Base-by-base conservation (phyloP, 2,797 vertebrate species). In the Crax fasciolata region DNA sequence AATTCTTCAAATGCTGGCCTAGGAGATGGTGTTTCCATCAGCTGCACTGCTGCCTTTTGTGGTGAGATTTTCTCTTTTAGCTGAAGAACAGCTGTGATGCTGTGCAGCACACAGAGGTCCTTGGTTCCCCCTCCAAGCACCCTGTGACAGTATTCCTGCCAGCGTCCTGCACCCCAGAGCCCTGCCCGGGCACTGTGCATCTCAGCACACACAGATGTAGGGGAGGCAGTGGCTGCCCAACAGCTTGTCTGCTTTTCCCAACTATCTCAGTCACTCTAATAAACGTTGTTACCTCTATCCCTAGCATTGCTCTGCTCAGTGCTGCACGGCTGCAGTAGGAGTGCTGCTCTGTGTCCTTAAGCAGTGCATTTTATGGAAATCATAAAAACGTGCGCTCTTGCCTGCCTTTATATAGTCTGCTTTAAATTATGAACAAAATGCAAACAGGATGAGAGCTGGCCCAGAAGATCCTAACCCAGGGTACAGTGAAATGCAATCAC, bases 41-140 rank as follows among this genome's bases (percentile, higher is more conserved):
- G 44, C 72, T 21, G 23, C 6, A 9, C 3, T 30, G 12, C 62
- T 27, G 4, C 0, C 1, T 0, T 0, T 9, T 8, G 41, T 28
- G 46, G 46, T 8, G 27, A 65, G n/a, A 21, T 23, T 63, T 43
- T 20, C 14, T 24, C 19, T 27, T 7, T 13, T 19, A 49, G 30
- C 73, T 61, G 61, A 28, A 58, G 32, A 61, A 2, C 19, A 66
- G 30, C 15, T 0, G 4, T 16, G 14, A 43, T 11, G 30, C 35
- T 55, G 35, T 13, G 49, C 27, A 65, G 30, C 7, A 4, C 1
- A 2, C 13, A 2, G 0, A 19, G 30, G 38, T 41, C 8, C 41
- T 80, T 13, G 21, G 63, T 27, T 27, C 44, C 46, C 30, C 48
- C 58, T 13, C 8, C 1, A 35, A 58, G 77, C 27, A 24, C 35